Evolutionary conservation across 2,797 vertebrate species (phyloP).

Genomic region (Astyanax mexicanus): DNA sequence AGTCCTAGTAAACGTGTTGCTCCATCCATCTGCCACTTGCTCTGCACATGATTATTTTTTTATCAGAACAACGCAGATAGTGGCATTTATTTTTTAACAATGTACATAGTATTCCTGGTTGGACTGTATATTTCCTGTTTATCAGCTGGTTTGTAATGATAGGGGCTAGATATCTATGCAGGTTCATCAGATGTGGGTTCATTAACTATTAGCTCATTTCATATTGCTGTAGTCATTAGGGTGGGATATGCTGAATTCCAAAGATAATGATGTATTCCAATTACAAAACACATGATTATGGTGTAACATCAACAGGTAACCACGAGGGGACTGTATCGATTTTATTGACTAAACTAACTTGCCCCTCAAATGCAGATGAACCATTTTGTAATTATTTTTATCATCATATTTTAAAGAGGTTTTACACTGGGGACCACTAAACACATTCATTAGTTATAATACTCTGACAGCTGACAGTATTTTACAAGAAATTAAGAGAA

Average conservation of each 20-base stretch:
- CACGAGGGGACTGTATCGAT: not conserved
- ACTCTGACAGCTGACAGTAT: not conserved
- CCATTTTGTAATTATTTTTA: not conserved
- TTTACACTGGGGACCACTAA: not conserved
- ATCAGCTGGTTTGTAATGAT: conserved; percentile 26
- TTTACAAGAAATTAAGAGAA: not conserved
- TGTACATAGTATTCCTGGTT: conserved; percentile 31
- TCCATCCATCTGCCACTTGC: not conserved
- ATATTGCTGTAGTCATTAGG: not conserved
- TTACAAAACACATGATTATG: not conserved
- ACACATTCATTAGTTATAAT: not conserved
- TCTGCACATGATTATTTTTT: conserved; percentile 27
- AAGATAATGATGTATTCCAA: conserved; percentile 30
- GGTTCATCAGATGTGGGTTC: conserved; percentile 24
- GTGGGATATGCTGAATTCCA: conserved; percentile 40
- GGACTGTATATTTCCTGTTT: conserved; percentile 33
- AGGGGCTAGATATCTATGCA: conserved; percentile 39
- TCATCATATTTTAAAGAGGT: not conserved
- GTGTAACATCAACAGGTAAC: not conserved
- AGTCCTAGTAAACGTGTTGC: not conserved
- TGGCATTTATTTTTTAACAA: conserved; percentile 35
- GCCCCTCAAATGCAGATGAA: not conserved
- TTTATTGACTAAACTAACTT: conserved; percentile 2
- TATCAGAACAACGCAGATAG: conserved; percentile 8
- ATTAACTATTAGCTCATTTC: conserved; percentile 10